Evolutionary conservation across 1,140 invertebrate genomes (phyloP), one percentile per base, ranked within the genome.

Genomic region (Drosophila nigrodunni): DNA sequence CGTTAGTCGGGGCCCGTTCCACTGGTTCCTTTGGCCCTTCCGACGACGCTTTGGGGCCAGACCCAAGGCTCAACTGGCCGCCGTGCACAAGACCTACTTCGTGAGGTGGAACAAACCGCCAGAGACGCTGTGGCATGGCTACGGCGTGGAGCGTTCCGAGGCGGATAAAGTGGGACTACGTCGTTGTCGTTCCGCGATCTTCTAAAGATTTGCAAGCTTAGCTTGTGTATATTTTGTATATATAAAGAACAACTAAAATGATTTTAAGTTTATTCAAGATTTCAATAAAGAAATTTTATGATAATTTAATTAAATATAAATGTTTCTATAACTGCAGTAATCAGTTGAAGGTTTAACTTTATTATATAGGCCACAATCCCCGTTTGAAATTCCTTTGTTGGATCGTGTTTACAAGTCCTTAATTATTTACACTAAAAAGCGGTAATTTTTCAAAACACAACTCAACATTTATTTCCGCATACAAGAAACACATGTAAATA

Each of bases 21-120:
- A 78, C 49, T 92, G 90, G 90, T 75, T 92, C 2, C 60, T 90
- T 2, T 79, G 85, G 72, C 85, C 89, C 21, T 91, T 91, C 11
- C 81, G 85, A 0, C 73, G 77, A 58, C 82, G 77, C 13, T 5
- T n/a, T 7, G 7, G 21, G 7, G 34, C 13, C 25, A 62, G 67
- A 18, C 21, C 70, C 21, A 76, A 67, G 7, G 11, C 61, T 0
- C 69, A 68, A 3, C 35, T 67, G 13, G 90, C 90, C 0, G 88
- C 86, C 13, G 85, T 92, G 0, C 89, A 92, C 59, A 92, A 92
- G 49, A 92, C 90, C 0, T 92, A 92, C 37, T 92, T 92, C 30
- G 80, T 92, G 2, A 65, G 78, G 2, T 92, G 91, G 91, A 81
- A 60, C 37, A 92, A 92, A 18, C 87, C 90, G 9, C 87, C 90